Base-by-base conservation (phyloP, 2,888 invertebrate species). In the Eupsilia transversa region DNA sequence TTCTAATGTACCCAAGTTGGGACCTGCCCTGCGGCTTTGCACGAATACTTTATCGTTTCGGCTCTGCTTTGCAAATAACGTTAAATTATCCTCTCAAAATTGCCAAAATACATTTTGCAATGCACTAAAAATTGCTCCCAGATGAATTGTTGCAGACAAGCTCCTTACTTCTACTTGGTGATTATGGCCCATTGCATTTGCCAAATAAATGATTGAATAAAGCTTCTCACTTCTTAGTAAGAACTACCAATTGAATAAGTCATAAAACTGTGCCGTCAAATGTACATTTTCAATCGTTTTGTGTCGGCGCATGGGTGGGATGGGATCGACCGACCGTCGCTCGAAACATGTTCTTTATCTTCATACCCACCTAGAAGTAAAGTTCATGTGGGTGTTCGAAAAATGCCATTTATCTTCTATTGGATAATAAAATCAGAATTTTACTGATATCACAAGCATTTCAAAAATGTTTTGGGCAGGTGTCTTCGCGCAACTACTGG, bases 221-320 rank as follows among this genome's bases (percentile, higher is more conserved):
- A 74, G 75, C 67, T 81, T 86, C 83, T 88, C 80, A 80, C 72
- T 79, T 75, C 79, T 72, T 88, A 85, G 85, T 80, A 73, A 80
- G 76, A 85, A 85, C 82, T 77, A 67, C 79, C 83, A 83, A 85
- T 87, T 89, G 86, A 89, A 89, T 89, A 86, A 86, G 89, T 83
- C 84, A 91, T 90, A 91, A 91, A 92, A 90, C 79, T 85, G 84
- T 87, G 85, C 79, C 82, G 74, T 88, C 86, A 77, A 88, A 85
- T 81, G 84, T 85, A 82, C 78, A 86, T 83, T 85, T 89, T 77
- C 82, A 88, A 87, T 87, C 80, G 83, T 84, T 86, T 87, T 84
- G 83, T 88, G 87, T 82, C 74, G 85, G 74, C 80, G 73, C 84
- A 82, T 87, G 87, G 87, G 85, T 90, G 88, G 89, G 84, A 86